Evolutionary conservation across 2,113 vertebrate genomes (phyloP), one percentile per base, ranked within the genome.

Genomic region (Ochotona curzoniae): DNA sequence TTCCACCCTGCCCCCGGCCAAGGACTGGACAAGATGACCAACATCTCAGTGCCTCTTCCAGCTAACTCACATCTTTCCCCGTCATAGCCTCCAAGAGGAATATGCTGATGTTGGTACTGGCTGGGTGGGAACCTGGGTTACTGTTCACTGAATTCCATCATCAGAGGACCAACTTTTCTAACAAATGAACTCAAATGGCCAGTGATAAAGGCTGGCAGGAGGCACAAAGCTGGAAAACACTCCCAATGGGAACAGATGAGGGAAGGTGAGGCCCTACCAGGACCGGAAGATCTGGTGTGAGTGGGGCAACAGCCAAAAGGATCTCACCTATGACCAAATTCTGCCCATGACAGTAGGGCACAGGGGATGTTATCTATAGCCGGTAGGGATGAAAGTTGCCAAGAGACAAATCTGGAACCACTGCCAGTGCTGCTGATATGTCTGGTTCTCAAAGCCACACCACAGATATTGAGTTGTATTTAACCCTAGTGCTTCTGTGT

Each of bases 71-170:
- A 47, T n/a, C 35, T 63, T 69, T 69, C 10, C 28, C 21, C 30
- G 61, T 85, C 44, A 60, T 84, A 67, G 47, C 30, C 70, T 80
- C 71, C 75, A 83, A 80, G 83, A 93, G 82, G 88, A 92, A 87
- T 4, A 87, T 38, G 44, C 71, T 86, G 23, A 87, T 71, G 25
- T 75, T 91, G 47, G 5, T 83, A 6, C 38, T 44, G 51, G 13
- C 28, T 74, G n/a, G 32, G 2, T 73, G 30, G 66, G 54, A 90
- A 92, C 26, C 30, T 67, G 20, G 32, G 76, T 74, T 88, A 13
- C 61, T 79, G 21, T 78, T 83, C 54, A 63, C 70, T 80, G 74
- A 94, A 92, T 80, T 79, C 80, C 8, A 12, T 81, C 66, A 81
- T 64, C 83, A 88, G 49, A 74, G 82, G 54, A 94, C 25, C 0